Evolutionary conservation across 2,888 invertebrate genomes (phyloP).

Genomic region (Tenodera sinensis): DNA sequence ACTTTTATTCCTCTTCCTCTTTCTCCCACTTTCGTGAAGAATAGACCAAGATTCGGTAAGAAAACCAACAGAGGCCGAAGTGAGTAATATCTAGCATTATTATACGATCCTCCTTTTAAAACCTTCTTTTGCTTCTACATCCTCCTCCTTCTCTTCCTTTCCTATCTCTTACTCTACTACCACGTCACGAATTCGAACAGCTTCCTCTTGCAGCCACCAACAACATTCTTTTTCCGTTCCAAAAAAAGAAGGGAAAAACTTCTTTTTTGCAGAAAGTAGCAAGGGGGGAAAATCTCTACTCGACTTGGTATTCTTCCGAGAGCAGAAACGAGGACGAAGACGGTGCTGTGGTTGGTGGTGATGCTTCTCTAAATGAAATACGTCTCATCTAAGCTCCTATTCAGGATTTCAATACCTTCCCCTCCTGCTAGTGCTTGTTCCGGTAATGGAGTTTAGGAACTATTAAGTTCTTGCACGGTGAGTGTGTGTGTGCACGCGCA

Average conservation of each 20-base stretch:
- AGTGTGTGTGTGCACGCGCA: not conserved
- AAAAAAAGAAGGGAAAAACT: not conserved
- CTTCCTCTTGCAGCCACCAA: not conserved
- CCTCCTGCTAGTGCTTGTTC: not conserved
- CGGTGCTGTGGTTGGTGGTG: not conserved
- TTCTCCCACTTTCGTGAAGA: not conserved
- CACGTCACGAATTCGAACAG: not conserved
- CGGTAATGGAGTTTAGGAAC: constrained; percentile 33
- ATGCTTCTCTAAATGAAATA: constrained; percentile 29
- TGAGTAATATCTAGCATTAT: constrained; percentile 20
- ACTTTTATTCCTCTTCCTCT: not conserved
- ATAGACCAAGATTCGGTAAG: not conserved
- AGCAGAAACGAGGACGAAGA: not conserved
- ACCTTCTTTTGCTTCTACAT: not conserved
- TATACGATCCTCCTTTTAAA: constrained; percentile 2
- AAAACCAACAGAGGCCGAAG: not conserved
- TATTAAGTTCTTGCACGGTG: constrained; percentile 27
- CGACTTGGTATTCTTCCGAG: not conserved
- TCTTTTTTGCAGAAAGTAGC: not conserved
- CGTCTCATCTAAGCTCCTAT: constrained; percentile 32
- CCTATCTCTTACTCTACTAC: not conserved
- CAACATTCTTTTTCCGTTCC: not conserved
- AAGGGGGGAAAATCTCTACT: not conserved
- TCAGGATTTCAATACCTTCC: constrained; percentile 32
- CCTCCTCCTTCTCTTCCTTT: not conserved